Conservation (phyloP, 2,888 invertebrate genomes). For the Platycheirus rosarum region DNA sequence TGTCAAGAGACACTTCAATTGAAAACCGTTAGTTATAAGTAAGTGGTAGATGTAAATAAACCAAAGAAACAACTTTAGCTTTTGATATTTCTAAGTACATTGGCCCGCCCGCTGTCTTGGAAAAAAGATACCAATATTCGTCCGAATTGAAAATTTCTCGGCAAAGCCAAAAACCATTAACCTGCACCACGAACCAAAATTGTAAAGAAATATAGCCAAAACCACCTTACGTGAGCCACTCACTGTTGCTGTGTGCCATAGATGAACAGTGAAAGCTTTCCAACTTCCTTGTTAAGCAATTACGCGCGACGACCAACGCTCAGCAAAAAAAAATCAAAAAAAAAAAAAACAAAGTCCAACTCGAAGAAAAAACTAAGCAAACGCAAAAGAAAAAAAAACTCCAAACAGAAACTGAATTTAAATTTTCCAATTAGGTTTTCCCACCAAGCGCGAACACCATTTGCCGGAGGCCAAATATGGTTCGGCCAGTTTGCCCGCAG, state of each 20-base stretch:
- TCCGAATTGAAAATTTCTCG: conserved; percentile 26
- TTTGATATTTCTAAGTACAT: too few relatives aligned
- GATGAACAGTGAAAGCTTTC: conserved; percentile 62
- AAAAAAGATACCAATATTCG: not conserved
- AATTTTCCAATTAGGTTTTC: conserved; percentile 73
- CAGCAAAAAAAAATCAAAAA: conserved; percentile 7
- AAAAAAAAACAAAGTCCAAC: too few relatives aligned
- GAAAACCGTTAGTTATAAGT: too few relatives aligned
- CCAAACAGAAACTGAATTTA: conserved; percentile 69
- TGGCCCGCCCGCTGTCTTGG: too few relatives aligned
- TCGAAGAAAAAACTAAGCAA: conserved; percentile 15
- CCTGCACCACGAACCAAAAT: conserved; percentile 21
- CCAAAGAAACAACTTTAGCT: too few relatives aligned
- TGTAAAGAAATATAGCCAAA: conserved; percentile 23
- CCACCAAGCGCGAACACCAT: conserved; percentile 70
- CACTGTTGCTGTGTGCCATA: conserved; percentile 47
- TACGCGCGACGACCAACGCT: conserved; percentile 61
- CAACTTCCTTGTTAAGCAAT: conserved; percentile 73
- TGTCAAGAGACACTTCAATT: too few relatives aligned
- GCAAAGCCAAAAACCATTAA: conserved; percentile 13
- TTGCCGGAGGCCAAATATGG: conserved; percentile 62
- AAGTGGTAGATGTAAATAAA: too few relatives aligned
- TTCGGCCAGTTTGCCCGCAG: conserved; percentile 48
- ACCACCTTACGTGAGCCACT: conserved; percentile 41
- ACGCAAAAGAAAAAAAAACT: conserved; percentile 17